Base-by-base conservation (phyloP, 2,797 vertebrate genomes). In the Sebastes minor region DNA sequence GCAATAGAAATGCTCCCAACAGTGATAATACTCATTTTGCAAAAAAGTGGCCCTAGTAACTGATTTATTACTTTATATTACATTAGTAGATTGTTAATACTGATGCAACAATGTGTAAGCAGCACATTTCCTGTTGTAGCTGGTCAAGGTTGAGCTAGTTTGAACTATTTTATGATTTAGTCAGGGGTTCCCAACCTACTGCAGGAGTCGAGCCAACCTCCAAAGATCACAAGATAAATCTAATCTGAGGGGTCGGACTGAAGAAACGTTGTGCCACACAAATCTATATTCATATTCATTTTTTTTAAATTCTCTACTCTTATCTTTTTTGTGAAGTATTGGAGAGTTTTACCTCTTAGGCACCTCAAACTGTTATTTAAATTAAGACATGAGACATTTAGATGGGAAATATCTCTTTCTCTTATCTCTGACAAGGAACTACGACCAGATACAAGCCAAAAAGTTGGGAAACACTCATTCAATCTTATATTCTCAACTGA, bases 101-200 rank as follows among this genome's bases (percentile, higher is more conserved):
- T 71, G 74, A 71, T 71, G 66, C 62, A 67, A 76, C 32, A 27
- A 14, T 42, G 33, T 76, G 57, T 38, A 84, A 72, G 56, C 32
- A 67, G 56, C 22, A 57, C 4, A 42, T 63, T 27, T 46, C 14
- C 25, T 25, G 63, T 28, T 38, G 64, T 5, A 30, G 46, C 22
- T 18, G 23, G 30, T 62, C 35, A 30, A 38, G 35, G 13, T 38
- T 38, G 35, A 38, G 35, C 13, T 38, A 38, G 35, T 38, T 38
- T 38, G 14, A 14, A 38, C 62, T n/a, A 12, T 12, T 71, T 49
- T 20, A 7, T 46, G 27, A 38, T 65, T 28, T 13, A 35, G 3
- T 53, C 12, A 20, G 28, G 33, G 28, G 9, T 13, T 49, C 42
- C 8, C 18, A 18, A 22, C 35, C 35, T 23, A 10, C 38, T 42